Percentiles rank a stretch among this genome's conserved stretches.
Conservation (phyloP, 2,797 vertebrate genomes). For the Dallia pectoralis region DNA sequence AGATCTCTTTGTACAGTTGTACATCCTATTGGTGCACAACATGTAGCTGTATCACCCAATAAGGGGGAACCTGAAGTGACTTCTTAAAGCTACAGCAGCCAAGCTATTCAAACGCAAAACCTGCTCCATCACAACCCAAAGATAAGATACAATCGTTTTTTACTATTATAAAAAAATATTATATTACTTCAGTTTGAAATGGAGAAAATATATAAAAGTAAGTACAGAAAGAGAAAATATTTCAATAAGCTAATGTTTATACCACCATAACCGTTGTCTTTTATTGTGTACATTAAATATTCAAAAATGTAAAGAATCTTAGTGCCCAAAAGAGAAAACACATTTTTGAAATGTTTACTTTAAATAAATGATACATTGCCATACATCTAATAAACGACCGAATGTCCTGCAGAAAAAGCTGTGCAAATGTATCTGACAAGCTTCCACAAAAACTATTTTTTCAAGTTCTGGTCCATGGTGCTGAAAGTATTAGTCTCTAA, state of each 20-base stretch:
- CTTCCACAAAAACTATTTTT: too few relatives aligned
- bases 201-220: background rate
- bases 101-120: background rate
- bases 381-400: background rate
- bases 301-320: background rate
- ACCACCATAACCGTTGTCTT: background rate
- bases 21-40: conserved; percentile 35
- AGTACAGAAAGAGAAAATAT: background rate
- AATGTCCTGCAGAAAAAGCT: background rate
- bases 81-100: conserved; percentile 27
- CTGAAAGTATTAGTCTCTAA: background rate
- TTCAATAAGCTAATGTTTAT: background rate
- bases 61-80: conserved; percentile 19
- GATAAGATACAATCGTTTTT: background rate
- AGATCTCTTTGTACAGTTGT: conserved; percentile 54
- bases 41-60: conserved; percentile 45
- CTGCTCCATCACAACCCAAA: background rate
- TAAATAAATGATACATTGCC: background rate
- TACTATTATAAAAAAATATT: background rate
- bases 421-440: background rate
- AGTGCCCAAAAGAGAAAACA: background rate
- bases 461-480: background rate
- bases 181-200: too few relatives aligned
- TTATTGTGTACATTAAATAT: background rate
- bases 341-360: background rate